Conservation (phyloP, 2,113 vertebrate species). For the Channa maculata region DNA sequence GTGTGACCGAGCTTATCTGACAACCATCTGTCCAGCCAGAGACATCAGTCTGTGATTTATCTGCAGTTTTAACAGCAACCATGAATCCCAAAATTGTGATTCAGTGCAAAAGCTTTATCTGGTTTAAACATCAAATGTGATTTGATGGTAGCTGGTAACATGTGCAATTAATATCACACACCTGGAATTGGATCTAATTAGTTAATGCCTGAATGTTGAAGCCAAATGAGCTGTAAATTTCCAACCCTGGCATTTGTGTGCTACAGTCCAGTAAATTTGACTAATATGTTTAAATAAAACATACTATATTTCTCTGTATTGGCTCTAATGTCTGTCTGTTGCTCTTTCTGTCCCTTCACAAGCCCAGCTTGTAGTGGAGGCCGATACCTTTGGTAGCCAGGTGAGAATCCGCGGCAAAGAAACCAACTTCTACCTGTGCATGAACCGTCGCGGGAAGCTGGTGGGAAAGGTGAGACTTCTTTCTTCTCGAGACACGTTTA, state of each 20-base stretch:
- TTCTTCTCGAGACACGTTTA: constrained; percentile 21
- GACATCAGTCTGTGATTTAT: constrained; percentile 73
- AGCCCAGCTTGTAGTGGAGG: constrained; percentile 89
- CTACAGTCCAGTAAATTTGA: background rate
- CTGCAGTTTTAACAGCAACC: constrained; percentile 57
- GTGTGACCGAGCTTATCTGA: constrained; percentile 71
- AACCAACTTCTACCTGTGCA: constrained; percentile 87
- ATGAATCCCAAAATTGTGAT: constrained; percentile 54
- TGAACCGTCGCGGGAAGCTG: constrained; percentile 86
- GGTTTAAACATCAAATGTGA: constrained; percentile 40
- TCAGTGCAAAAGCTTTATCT: constrained; percentile 41
- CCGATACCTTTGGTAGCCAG: constrained; percentile 88
- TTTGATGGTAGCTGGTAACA: constrained; percentile 51
- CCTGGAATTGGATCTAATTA: constrained; percentile 3
- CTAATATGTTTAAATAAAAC: background rate
- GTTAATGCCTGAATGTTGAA: background rate
- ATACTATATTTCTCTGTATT: constrained; percentile 1
- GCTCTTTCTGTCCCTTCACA: constrained; percentile 85
- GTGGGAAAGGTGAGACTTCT: constrained; percentile 84
- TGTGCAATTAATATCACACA: constrained; percentile 20
- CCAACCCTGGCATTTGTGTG: constrained; percentile 7
- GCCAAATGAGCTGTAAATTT: constrained; percentile 14
- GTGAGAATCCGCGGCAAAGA: constrained; percentile 88
- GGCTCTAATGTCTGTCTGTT: constrained; percentile 81
- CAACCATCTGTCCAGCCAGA: constrained; percentile 69